Evolutionary conservation across 2,888 invertebrate species (phyloP).

Genomic region (Blastobasis lacticolella): DNA sequence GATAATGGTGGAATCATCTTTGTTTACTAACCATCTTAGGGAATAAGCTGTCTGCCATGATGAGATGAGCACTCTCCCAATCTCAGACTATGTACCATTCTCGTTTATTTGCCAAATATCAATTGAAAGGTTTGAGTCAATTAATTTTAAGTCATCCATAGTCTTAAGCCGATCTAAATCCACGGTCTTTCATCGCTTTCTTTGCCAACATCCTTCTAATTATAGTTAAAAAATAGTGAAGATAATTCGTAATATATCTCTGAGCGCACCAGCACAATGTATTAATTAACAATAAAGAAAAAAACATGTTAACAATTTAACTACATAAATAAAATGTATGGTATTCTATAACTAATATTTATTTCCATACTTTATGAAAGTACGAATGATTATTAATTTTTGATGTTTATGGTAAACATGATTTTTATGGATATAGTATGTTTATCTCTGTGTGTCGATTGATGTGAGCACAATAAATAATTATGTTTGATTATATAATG

Average conservation of each 20-base stretch:
- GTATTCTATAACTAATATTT: conserved; percentile 30
- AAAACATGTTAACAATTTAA: conserved; percentile 23
- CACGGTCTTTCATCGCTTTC: conserved; percentile 49
- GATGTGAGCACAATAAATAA: conserved; percentile 61
- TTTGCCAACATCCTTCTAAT: conserved; percentile 52
- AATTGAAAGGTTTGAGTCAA: conserved; percentile 54
- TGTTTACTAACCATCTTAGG: conserved; percentile 43
- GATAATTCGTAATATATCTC: conserved; percentile 28
- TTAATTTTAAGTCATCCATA: conserved; percentile 72
- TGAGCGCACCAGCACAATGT: conserved; percentile 64
- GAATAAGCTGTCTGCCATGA: conserved; percentile 31
- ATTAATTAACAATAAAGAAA: conserved; percentile 36
- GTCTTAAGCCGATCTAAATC: conserved; percentile 45
- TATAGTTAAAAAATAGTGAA: conserved; percentile 41
- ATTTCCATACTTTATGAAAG: conserved; percentile 41
- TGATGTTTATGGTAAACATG: conserved; percentile 29
- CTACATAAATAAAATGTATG: conserved; percentile 21
- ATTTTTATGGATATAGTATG: conserved; percentile 45
- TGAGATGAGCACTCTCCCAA: conserved; percentile 26
- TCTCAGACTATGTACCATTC: conserved; percentile 14
- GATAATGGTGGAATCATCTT: conserved; percentile 43
- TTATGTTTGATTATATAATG: conserved; percentile 40
- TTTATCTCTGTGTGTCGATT: conserved; percentile 49
- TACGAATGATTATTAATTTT: conserved; percentile 43
- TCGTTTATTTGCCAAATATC: conserved; percentile 43